Base-by-base conservation (phyloP, 1,140 invertebrate genomes). In the Lepidurus couesii region DNA sequence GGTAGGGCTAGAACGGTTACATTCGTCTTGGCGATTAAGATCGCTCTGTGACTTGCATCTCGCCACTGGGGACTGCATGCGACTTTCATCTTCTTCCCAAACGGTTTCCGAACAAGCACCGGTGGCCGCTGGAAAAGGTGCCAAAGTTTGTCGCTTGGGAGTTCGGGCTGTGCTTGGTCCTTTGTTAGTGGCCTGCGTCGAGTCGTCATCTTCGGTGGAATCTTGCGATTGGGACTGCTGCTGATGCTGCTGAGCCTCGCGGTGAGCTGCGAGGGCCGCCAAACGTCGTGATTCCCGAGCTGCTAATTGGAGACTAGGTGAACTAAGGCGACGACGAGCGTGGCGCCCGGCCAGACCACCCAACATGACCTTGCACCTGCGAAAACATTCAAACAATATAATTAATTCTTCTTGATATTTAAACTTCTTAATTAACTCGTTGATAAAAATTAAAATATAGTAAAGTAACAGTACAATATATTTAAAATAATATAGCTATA, bases 271-370 rank as follows among this genome's bases (percentile, higher is more conserved):
- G 13, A 65, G 53, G 13, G 53, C 53, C n/a, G 53, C 53, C 21
- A 65, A 21, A 65, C 53, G 53, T 13, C 53, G 53, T 7, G 53
- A 65, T 65, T 65, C 53, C 16, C 53, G 53, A 21, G 53, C 53
- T 9, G 53, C 53, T 65, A 65, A 65, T 65, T 65, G 53, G 53
- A 65, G 53, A 65, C 53, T 65, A 65, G 53, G 53, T 21, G 53
- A 65, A 65, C 53, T 65, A 11, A 65, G 53, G 16, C 53, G 53
- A 65, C 53, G 53, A 65, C 53, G 53, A 65, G 53, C 53, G 53
- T 65, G 53, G 53, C 53, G 53, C 53, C 53, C 53, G 53, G 53
- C 53, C 53, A 65, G 53, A n/a, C 53, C 53, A 65, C 53, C 53
- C 53, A 65, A 65, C 53, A 65, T 65, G 53, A 21, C 53, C 53